These are phyloP conservation scores for Psococerastis gibbosa DNA, from an alignment of 2,888 invertebrate species.

Conservation along the genomic window DNA sequence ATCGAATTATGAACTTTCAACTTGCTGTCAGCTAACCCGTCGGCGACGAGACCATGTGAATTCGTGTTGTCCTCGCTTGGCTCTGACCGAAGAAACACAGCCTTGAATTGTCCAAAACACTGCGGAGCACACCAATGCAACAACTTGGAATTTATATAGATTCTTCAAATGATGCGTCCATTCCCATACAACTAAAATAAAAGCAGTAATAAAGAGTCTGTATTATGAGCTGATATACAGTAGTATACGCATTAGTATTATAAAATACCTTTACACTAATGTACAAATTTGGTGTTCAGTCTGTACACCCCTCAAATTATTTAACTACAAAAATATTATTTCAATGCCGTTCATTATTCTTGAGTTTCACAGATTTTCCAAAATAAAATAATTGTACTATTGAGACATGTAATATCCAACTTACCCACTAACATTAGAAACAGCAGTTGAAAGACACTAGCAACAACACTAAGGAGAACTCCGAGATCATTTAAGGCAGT, in stretches of 20 bases:
- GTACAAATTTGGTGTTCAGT: too few relatives aligned
- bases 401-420: too few relatives aligned
- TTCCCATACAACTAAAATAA: neutral
- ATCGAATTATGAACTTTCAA: too few relatives aligned
- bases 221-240: too few relatives aligned
- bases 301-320: too few relatives aligned
- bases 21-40: conserved; percentile 1
- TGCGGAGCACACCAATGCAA: neutral
- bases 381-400: too few relatives aligned
- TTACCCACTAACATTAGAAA: neutral
- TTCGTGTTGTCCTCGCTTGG: neutral
- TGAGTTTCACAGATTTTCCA: too few relatives aligned
- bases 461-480: neutral
- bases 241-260: too few relatives aligned
- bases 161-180: neutral
- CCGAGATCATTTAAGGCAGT: neutral
- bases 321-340: too few relatives aligned
- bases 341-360: too few relatives aligned
- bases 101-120: neutral
- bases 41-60: conserved; percentile 4
- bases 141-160: neutral
- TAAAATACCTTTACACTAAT: too few relatives aligned
- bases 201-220: too few relatives aligned
- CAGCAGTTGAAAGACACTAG: neutral
- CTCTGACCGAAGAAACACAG: neutral